A percentile compares a stretch with the other conserved stretches of the same genome.
These are phyloP conservation scores for Sciurus vulgaris DNA, from an alignment of 2,797 vertebrate species.

Conservation along the genomic window DNA sequence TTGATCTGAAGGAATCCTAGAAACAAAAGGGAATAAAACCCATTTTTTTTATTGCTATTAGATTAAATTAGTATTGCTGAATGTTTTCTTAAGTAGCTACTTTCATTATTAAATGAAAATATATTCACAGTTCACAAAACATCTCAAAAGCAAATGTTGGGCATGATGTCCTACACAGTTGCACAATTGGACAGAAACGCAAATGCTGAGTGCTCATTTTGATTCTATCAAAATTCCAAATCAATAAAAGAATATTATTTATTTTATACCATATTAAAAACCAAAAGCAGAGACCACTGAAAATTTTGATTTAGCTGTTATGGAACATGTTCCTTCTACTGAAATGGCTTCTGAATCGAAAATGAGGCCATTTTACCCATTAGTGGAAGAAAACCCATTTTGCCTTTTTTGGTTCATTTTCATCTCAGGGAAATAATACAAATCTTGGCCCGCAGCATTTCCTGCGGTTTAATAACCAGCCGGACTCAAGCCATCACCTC, in stretches of 20 bases:
- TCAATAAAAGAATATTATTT: conserved; percentile 23
- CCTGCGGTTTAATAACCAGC: conserved; percentile 72
- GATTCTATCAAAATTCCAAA: neutral
- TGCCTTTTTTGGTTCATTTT: conserved; percentile 48
- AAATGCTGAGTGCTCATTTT: neutral
- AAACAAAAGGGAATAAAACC: neutral
- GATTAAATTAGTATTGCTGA: neutral
- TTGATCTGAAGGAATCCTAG: neutral
- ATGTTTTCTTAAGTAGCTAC: neutral
- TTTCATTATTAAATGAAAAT: neutral
- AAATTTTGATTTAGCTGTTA: conserved; percentile 37
- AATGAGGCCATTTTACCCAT: conserved; percentile 71
- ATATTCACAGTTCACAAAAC: neutral
- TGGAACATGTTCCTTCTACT: neutral
- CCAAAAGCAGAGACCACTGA: conserved; percentile 26
- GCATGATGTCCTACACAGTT: neutral
- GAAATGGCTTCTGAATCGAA: conserved; percentile 27
- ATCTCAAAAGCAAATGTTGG: neutral
- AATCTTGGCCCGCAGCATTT: conserved; percentile 69
- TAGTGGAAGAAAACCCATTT: conserved; percentile 64
- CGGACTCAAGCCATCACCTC: conserved; percentile 59
- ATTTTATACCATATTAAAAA: neutral
- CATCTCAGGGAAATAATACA: conserved; percentile 64
- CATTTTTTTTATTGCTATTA: neutral
- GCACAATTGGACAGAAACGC: neutral